Base-by-base conservation (phyloP, 2,888 invertebrate species). In the Calameuta filiformis region DNA sequence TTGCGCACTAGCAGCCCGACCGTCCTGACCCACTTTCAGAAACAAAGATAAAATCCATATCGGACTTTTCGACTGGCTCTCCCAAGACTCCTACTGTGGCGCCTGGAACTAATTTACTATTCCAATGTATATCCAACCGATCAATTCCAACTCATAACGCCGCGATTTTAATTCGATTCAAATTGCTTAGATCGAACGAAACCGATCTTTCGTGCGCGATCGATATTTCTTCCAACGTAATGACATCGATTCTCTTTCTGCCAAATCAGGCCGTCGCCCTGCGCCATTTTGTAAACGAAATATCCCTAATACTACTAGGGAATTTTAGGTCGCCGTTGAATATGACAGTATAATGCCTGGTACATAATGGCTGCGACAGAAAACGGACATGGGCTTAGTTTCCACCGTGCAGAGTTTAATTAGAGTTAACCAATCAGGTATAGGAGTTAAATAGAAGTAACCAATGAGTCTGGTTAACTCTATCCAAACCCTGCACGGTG, bases 31-130 rank as follows among this genome's bases (percentile, higher is more conserved):
- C 85, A 89, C 85, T 89, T 89, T 86, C 79, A 79, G 80, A 56
- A 76, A 74, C 76, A 81, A 83, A 87, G 88, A 88, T 87, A 89
- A 89, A 89, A 89, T 89, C 90, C 90, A 89, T 90, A 89, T 82
- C 56, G 56, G 56, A 9, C 56, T 56, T 56, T 56, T 56, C 23
- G 23, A 56, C 56, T 56, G 56, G 6, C 56, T 56, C 56, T 23
- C 9, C 23, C 23, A 56, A 56, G 56, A 56, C 23, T 23, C 56
- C 56, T 23, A 56, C 56, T 56, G 56, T 56, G 9, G 23, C 56
- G 9, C 56, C 56, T 56, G 23, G 23, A 56, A 56, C 56, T 56
- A 9, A 56, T 56, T 2, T 56, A 56, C 23, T 56, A 2, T 23
- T 9, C 23, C 37, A 11, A 37, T 37, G 1, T 37, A 12, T 37